A percentile compares a stretch with the other conserved stretches of the same genome.
Conservation (phyloP, 2,888 invertebrate genomes). For the Melinaea menophilus region DNA sequence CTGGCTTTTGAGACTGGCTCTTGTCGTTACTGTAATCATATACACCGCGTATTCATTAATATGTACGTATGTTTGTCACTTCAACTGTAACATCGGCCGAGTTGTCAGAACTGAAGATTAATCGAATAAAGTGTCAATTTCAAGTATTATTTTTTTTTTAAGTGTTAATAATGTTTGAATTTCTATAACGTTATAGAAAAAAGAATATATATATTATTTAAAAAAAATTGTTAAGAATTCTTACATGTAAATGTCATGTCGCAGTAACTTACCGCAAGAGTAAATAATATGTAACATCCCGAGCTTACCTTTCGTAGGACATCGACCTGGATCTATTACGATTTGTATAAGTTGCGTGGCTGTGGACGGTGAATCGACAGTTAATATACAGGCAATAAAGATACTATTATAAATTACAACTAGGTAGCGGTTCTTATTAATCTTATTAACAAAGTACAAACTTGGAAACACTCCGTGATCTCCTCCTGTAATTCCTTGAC, state of each 20-base stretch:
- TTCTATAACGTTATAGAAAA: too few relatives aligned
- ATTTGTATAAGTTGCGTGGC: conserved; percentile 58
- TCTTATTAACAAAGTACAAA: conserved; percentile 47
- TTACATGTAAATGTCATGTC: too few relatives aligned
- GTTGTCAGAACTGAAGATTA: too few relatives aligned
- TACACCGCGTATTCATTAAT: too few relatives aligned
- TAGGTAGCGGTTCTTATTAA: background rate
- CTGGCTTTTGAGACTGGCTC: conserved; percentile 33
- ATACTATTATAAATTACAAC: background rate
- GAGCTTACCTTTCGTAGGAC: conserved; percentile 69
- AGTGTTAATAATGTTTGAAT: too few relatives aligned
- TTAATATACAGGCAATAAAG: background rate
- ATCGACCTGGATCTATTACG: conserved; percentile 67
- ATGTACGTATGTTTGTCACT: too few relatives aligned
- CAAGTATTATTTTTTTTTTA: background rate
- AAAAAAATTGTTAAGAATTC: conserved; percentile 10
- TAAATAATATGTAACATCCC: conserved; percentile 30
- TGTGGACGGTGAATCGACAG: conserved; percentile 33
- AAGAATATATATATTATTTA: background rate
- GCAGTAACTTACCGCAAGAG: background rate
- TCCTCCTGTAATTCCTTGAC: conserved; percentile 49
- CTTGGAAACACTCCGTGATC: conserved; percentile 62
- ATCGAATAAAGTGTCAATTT: too few relatives aligned
- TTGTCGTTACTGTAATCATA: conserved; percentile 36
- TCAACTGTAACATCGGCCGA: too few relatives aligned